Conservation (phyloP, 2,113 vertebrate genomes). For the Forbesichthys agassizii region DNA sequence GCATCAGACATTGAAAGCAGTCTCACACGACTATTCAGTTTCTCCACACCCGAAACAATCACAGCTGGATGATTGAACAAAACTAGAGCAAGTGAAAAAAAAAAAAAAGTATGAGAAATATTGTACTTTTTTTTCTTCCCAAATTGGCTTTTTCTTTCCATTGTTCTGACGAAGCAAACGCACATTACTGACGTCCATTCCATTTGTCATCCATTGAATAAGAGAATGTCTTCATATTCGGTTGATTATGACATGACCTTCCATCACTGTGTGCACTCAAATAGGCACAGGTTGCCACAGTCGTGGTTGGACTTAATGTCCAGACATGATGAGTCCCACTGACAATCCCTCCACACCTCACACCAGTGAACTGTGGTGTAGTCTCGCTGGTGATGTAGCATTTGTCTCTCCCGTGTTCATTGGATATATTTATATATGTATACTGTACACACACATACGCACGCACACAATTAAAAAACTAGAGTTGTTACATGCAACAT, state of each 20-base stretch:
- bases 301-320: neutral
- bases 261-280: constrained; percentile 10
- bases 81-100: constrained; percentile 32
- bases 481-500: constrained; percentile 78
- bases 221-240: constrained; percentile 6
- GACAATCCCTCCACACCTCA: neutral
- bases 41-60: constrained; percentile 19
- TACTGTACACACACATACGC: constrained; percentile 7
- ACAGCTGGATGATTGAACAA: neutral
- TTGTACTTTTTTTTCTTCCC: constrained; percentile 48
- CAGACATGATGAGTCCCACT: no score
- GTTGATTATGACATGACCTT: neutral
- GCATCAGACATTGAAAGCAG: no score
- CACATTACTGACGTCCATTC: neutral
- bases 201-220: neutral
- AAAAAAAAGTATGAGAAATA: constrained; percentile 35
- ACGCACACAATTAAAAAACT: constrained; percentile 68
- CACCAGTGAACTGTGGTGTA: constrained; percentile 2
- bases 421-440: constrained; percentile 26
- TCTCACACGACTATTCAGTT: constrained; percentile 17
- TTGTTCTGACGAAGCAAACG: constrained; percentile 37
- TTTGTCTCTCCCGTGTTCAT: constrained; percentile 32
- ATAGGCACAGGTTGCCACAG: no score
- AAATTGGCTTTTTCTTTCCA: constrained; percentile 62
- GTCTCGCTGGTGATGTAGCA: constrained; percentile 31